Evolutionary conservation across 2,113 vertebrate species (phyloP).

Genomic region (Oplegnathus fasciatus): DNA sequence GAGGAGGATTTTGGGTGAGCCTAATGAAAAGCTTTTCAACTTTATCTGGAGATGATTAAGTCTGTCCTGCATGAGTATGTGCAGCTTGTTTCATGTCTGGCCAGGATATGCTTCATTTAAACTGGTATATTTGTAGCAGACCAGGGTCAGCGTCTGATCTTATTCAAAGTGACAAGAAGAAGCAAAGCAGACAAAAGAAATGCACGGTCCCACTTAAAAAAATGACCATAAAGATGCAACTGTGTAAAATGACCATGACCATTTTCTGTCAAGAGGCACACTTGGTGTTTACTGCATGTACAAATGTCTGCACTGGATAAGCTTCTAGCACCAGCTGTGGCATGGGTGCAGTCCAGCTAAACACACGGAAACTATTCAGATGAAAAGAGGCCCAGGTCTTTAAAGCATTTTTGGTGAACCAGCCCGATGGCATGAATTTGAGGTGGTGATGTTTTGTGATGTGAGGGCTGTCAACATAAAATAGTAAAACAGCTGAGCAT

Average conservation of each 20-base stretch:
- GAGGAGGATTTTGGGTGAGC: conserved; percentile 1
- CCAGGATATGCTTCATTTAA: conserved; percentile 66
- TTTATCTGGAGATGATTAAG: conserved; percentile 59
- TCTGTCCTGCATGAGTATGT: conserved; percentile 40
- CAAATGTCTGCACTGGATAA: conserved; percentile 12
- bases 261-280: conserved; percentile 16
- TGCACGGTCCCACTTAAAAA: conserved; percentile 9
- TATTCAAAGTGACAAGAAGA: conserved; percentile 35
- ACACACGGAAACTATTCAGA: conserved; percentile 55
- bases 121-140: conserved; percentile 45
- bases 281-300: conserved; percentile 31
- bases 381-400: conserved; percentile 52
- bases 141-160: conserved; percentile 33
- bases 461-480: conserved; percentile 7
- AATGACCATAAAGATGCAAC: conserved; percentile 5
- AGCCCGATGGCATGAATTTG: background rate
- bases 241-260: conserved; percentile 33
- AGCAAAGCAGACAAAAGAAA: conserved; percentile 23
- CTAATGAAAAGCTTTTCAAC: conserved; percentile 36
- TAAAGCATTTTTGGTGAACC: conserved; percentile 34
- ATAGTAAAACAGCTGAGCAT: conserved; percentile 20
- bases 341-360: conserved; percentile 9
- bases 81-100: conserved; percentile 57
- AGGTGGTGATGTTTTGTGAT: conserved; percentile 20
- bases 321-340: conserved; percentile 46